phyloP scores from a whole-genome alignment of 2,797 vertebrate genomes.

The Sarcophilus harrisii region DNA sequence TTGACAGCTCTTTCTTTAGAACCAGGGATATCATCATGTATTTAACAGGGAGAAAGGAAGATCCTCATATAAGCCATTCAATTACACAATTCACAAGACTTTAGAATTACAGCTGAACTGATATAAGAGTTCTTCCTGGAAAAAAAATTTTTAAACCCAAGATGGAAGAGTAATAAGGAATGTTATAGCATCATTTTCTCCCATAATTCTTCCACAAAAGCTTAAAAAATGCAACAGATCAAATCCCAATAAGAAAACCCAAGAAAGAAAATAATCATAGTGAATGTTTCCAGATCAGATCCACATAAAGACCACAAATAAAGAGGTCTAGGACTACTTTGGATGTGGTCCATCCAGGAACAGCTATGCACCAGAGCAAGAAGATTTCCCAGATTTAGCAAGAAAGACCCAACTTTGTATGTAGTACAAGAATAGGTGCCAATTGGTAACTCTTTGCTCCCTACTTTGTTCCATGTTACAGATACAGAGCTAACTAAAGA shows the following conservation, averaged over 20 bases:
- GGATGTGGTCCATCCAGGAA: not conserved
- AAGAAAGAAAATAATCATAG: not conserved
- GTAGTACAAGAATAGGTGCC: not conserved
- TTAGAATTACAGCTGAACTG: not conserved
- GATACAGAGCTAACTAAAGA: not conserved
- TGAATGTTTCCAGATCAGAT: not conserved
- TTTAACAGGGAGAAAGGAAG: not conserved
- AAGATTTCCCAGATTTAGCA: not conserved
- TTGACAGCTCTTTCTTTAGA: not conserved
- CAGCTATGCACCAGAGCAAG: not conserved
- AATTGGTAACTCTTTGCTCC: not conserved
- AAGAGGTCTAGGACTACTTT: not conserved
- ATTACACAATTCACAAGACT: not conserved
- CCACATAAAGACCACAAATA: not conserved
- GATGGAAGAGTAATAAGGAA: not conserved
- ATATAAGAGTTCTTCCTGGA: not conserved
- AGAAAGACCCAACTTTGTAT: not conserved
- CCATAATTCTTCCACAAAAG: not conserved
- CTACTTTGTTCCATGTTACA: not conserved
- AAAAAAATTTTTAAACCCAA: not conserved
- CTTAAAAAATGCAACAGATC: not conserved
- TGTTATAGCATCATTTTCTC: not conserved
- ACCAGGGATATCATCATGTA: not conserved
- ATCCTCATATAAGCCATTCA: not conserved
- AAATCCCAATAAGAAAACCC: not conserved